These are phyloP conservation scores for Thereva unica DNA, from an alignment of 2,888 invertebrate genomes.

Conservation along the genomic window DNA sequence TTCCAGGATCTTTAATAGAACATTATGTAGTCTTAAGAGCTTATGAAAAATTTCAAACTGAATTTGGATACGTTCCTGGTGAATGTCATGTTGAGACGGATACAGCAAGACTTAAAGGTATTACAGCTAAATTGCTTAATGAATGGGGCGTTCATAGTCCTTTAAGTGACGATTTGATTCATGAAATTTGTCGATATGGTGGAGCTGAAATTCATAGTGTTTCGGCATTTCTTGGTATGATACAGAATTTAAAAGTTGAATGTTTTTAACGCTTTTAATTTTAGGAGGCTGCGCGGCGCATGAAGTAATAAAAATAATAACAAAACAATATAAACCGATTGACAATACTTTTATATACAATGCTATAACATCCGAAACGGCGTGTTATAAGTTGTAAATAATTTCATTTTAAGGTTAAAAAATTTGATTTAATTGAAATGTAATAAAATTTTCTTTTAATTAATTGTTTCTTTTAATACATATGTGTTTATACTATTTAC, in stretches of 20 bases:
- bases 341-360: conserved; percentile 96
- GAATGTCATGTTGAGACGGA: conserved; percentile 89
- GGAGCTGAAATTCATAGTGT: conserved; percentile 93
- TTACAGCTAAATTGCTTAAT: conserved; percentile 71
- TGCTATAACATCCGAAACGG: conserved; percentile 85
- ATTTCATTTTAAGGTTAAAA: too few relatives aligned
- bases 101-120: conserved; percentile 80
- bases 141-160: conserved; percentile 83
- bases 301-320: conserved; percentile 93
- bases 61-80: conserved; percentile 89
- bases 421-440: too few relatives aligned
- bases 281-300: conserved; percentile 90
- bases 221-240: conserved; percentile 79
- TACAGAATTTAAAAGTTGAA: neutral
- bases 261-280: conserved; percentile 42
- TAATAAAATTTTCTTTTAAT: too few relatives aligned
- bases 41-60: conserved; percentile 85
- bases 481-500: too few relatives aligned
- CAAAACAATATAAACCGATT: conserved; percentile 93
- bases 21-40: conserved; percentile 89
- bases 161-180: conserved; percentile 89
- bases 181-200: conserved; percentile 94
- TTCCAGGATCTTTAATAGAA: conserved; percentile 83
- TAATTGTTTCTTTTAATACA: too few relatives aligned
- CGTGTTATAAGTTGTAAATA: conserved; percentile 74